Conservation (phyloP, 2,888 invertebrate genomes). For the Orthosia gothica region DNA sequence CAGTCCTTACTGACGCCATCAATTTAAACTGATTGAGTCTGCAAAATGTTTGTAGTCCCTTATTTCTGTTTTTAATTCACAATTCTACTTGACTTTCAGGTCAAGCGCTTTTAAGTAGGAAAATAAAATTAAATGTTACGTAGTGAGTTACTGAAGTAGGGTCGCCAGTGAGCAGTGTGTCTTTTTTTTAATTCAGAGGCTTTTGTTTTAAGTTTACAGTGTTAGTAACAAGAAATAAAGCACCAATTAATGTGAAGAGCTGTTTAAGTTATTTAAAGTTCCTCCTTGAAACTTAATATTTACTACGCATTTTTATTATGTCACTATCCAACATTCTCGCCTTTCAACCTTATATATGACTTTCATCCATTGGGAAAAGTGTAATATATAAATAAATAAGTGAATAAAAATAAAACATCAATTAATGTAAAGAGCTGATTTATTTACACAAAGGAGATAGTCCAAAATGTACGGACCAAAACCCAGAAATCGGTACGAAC, state of each 20-base stretch:
- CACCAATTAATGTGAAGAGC: neutral
- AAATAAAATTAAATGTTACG: conserved; percentile 25
- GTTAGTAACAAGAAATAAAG: neutral
- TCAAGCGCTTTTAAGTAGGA: conserved; percentile 19
- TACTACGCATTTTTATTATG: no score
- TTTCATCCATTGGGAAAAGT: no score
- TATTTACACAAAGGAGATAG: no score
- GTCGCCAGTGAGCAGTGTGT: neutral
- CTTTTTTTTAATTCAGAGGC: neutral
- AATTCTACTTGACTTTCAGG: neutral
- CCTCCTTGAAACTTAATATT: neutral
- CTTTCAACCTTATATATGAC: no score
- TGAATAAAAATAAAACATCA: no score
- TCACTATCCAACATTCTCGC: no score
- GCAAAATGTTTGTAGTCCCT: neutral
- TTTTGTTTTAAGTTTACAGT: neutral
- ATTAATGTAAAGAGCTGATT: no score
- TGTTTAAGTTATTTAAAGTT: neutral
- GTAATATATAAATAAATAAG: no score
- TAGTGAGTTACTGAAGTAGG: neutral
- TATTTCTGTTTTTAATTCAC: conserved; percentile 31
- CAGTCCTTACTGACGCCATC: conserved; percentile 84
- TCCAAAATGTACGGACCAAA: no score
- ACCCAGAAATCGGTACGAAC: no score
- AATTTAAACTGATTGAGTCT: conserved; percentile 68